Evolutionary conservation across 2,797 vertebrate species (phyloP).

Genomic region (Onychomys arenicola): DNA sequence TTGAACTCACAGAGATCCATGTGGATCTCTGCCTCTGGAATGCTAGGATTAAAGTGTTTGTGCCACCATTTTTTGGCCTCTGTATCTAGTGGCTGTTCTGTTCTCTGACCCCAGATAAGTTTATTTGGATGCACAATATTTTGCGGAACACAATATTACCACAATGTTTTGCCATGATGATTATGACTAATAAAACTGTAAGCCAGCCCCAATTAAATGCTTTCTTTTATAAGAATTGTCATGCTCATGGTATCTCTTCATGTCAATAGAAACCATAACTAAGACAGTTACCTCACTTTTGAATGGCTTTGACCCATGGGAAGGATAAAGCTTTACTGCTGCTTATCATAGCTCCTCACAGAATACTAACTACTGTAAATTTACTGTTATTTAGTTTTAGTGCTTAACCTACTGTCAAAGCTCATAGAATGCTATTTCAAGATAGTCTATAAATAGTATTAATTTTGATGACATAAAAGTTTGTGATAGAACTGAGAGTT

Average conservation of each 20-base stretch:
- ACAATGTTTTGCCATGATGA: not conserved
- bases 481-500: not conserved
- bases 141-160: too few species aligned
- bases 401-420: not conserved
- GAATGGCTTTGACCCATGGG: not conserved
- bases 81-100: too few species aligned
- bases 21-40: too few species aligned
- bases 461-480: conserved; percentile 17
- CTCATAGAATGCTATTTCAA: not conserved
- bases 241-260: not conserved
- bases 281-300: not conserved
- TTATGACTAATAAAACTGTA: not conserved
- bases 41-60: too few species aligned
- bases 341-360: not conserved
- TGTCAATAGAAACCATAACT: not conserved
- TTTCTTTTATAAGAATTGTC: not conserved
- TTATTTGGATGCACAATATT: too few species aligned
- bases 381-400: not conserved
- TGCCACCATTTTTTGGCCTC: too few species aligned
- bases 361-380: not conserved
- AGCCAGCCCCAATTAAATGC: not conserved
- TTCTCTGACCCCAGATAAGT: too few species aligned
- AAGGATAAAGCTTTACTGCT: not conserved
- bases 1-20: too few species aligned
- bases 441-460: conserved; percentile 9